Evolutionary conservation across 1,140 invertebrate species (phyloP), one percentile per base, ranked within the genome.

Genomic region (Drosophila trapezifrons): DNA sequence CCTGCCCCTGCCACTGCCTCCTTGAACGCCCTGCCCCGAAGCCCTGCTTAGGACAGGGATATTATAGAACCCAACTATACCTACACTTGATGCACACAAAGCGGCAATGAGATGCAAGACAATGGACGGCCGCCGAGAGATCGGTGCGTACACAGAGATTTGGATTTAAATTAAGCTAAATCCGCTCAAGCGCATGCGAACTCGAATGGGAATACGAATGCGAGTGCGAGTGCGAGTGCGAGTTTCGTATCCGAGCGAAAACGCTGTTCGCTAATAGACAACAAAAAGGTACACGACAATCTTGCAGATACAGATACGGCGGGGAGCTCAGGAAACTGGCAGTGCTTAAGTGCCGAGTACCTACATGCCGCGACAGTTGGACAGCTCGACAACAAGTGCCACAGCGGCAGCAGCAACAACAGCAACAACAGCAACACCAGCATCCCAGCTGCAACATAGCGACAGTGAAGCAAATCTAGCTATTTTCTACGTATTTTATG

Each of bases 121-220:
- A 77, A 78, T 66, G 76, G 70, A 55, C n/a, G 32, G 15, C 45
- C 62, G 47, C 18, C 58, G 35, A 56, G 49, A 18, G 51, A 75
- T 73, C 58, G 43, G 69, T 66, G 38, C 65, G 59, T 38, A 64
- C 74, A 76, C 80, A 84, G 49, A 89, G 83, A 89, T 87, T 87
- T 87, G 83, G 83, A 87, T 87, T 87, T 87, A 87, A 87, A 87
- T 87, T 87, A 87, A 87, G 84, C 83, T 89, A 87, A 87, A 87
- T 83, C 83, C 84, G 79, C 83, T 86, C 79, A 87, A 76, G 83
- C 75, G 71, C 65, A 74, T 52, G 58, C 71, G 67, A 37, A 37
- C 51, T 37, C 64, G 56, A 54, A 73, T 40, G 35, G 42, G 35
- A 46, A 25, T 59, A 51, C 38, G 45, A 52, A 27, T 52, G 46